phyloP scores from a whole-genome alignment of 2,888 invertebrate species.

The Nemurella pictetii region DNA sequence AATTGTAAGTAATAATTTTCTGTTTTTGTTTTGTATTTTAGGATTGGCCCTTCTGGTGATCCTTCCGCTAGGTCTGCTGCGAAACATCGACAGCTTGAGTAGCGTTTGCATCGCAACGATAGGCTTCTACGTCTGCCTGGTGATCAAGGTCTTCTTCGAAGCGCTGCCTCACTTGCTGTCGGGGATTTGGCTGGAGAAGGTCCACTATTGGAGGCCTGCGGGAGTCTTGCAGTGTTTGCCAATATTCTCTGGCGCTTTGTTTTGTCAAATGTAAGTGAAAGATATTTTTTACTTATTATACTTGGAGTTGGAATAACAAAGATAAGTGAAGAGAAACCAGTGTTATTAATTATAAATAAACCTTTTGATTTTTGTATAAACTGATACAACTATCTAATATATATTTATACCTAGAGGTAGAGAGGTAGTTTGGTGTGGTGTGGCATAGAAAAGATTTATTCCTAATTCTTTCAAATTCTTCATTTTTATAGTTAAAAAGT shows the following conservation, averaged over 20 bases:
- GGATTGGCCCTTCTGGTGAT: slow-evolving; percentile 77
- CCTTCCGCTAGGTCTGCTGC: slow-evolving; percentile 83
- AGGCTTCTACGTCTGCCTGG: slow-evolving; percentile 86
- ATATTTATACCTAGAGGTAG: too few relatives aligned
- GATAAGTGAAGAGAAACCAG: too few relatives aligned
- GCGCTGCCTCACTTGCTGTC: slow-evolving; percentile 73
- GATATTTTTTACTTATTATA: too few relatives aligned
- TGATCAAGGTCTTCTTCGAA: slow-evolving; percentile 81
- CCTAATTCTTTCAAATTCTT: too few relatives aligned
- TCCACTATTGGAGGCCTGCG: slow-evolving; percentile 79
- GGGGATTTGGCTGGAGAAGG: slow-evolving; percentile 72
- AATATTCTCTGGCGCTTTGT: slow-evolving; percentile 94
- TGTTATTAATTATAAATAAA: too few relatives aligned
- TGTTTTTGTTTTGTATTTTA: slow-evolving; percentile 42
- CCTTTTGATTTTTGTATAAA: too few relatives aligned
- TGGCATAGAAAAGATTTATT: too few relatives aligned
- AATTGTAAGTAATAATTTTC: neutral
- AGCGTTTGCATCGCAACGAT: slow-evolving; percentile 88
- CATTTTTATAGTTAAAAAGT: too few relatives aligned
- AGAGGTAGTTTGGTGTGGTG: too few relatives aligned
- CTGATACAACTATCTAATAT: too few relatives aligned
- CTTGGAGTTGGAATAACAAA: too few relatives aligned
- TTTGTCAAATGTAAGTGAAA: slow-evolving; percentile 94
- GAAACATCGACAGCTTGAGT: slow-evolving; percentile 87
- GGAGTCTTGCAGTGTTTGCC: slow-evolving; percentile 91